A percentile compares a stretch with the other conserved stretches of the same genome.
Evolutionary conservation across 1,140 invertebrate genomes (phyloP).

Genomic region (Nasonia giraulti): DNA sequence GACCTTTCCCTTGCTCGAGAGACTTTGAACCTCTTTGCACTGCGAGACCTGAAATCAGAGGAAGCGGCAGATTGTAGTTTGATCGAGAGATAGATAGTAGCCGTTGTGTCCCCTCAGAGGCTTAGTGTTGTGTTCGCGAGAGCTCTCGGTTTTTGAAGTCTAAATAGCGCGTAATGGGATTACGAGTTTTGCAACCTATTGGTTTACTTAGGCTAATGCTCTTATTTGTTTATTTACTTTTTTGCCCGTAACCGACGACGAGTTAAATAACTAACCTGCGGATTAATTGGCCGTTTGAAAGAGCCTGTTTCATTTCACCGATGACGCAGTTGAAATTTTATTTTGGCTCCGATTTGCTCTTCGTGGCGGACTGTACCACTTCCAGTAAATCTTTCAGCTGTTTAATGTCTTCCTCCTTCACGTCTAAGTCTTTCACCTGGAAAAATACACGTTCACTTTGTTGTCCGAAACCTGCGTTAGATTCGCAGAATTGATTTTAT

Average conservation of each 20-base stretch:
- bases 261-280: neutral
- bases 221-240: neutral
- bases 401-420: constrained; percentile 56
- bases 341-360: constrained; percentile 55
- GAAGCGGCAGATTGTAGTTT: neutral
- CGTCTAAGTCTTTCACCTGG: constrained; percentile 59
- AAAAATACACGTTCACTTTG: constrained; percentile 31
- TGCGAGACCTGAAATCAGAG: neutral
- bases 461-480: neutral
- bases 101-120: neutral
- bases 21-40: constrained; percentile 22
- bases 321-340: constrained; percentile 2
- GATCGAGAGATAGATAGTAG: neutral
- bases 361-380: constrained; percentile 67
- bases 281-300: neutral
- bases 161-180: neutral
- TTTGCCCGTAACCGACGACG: neutral
- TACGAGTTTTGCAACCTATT: constrained; percentile 7
- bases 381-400: constrained; percentile 64
- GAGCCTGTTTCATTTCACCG: neutral
- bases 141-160: neutral
- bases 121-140: neutral
- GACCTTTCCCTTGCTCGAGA: constrained; percentile 15
- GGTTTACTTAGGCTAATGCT: constrained; percentile 4
- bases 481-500: constrained; percentile 5